These are phyloP conservation scores for Lithophane leautieri DNA, from an alignment of 2,888 invertebrate species.

Conservation along the genomic window DNA sequence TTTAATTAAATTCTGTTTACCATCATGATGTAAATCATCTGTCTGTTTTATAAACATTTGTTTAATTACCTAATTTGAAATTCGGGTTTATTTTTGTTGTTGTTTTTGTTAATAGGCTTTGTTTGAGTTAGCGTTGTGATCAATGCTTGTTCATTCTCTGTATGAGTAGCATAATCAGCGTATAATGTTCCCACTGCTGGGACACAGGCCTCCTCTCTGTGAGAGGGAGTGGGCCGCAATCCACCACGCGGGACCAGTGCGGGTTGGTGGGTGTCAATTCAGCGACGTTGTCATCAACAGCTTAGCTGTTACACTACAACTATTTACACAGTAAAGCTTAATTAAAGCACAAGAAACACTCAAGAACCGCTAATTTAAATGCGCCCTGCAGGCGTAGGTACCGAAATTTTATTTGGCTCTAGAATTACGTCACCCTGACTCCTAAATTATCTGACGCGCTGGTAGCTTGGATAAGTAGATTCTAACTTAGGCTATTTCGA, in stretches of 20 bases:
- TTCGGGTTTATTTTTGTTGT: background rate
- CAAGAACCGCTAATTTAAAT: constrained; percentile 7
- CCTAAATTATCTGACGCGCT: constrained; percentile 16
- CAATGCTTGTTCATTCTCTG: too few relatives aligned
- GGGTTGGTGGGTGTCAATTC: too few relatives aligned
- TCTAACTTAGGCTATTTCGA: constrained; percentile 34
- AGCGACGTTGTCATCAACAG: too few relatives aligned
- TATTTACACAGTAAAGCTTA: background rate
- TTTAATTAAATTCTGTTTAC: constrained; percentile 39
- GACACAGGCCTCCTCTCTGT: too few relatives aligned
- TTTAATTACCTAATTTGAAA: background rate
- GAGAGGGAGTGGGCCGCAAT: too few relatives aligned
- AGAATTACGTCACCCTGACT: background rate
- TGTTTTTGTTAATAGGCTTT: too few relatives aligned
- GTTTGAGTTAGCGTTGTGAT: too few relatives aligned
- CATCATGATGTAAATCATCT: constrained; percentile 3
- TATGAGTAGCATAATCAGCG: too few relatives aligned
- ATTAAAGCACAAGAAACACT: background rate
- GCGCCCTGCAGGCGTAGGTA: background rate
- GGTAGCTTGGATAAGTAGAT: constrained; percentile 7
- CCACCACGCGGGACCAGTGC: too few relatives aligned
- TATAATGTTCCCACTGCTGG: too few relatives aligned
- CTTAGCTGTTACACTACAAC: too few relatives aligned
- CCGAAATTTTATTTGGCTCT: constrained; percentile 17
- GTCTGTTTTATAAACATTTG: background rate